phyloP scores from a whole-genome alignment of 64 coral and sea anemone genomes.

The Orbicella faveolata region DNA sequence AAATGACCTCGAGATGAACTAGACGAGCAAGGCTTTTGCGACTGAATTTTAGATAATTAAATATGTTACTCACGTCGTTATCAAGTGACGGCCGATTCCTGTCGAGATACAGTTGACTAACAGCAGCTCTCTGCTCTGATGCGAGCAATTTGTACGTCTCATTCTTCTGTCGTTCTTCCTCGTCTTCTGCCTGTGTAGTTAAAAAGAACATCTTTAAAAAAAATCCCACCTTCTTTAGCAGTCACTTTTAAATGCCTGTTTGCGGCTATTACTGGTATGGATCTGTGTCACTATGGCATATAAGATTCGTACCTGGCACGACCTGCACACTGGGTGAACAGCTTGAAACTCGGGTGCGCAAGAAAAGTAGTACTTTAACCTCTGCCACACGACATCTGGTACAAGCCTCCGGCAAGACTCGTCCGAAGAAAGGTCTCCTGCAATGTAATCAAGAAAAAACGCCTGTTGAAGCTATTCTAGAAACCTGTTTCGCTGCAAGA shows the following conservation, averaged over 20 bases:
- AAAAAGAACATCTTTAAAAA: background rate
- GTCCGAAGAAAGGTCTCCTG: conserved; percentile 69
- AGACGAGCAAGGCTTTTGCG: too few species aligned
- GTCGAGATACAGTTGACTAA: conserved; percentile 68
- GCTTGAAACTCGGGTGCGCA: conserved; percentile 57
- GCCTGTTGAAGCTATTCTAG: background rate
- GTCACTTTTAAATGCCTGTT: background rate
- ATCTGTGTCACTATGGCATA: background rate
- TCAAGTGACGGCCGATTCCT: conserved; percentile 76
- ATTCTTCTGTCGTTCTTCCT: conserved; percentile 67
- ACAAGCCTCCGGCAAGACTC: conserved; percentile 70
- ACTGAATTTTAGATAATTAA: background rate
- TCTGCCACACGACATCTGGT: conserved; percentile 74
- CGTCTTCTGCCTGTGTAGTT: conserved; percentile 52
- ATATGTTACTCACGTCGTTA: conserved; percentile 43
- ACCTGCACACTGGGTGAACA: conserved; percentile 50
- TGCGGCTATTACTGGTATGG: background rate
- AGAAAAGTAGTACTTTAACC: conserved; percentile 78
- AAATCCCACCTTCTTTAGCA: background rate
- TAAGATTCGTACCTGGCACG: conserved; percentile 67
- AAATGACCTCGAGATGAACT: too few species aligned
- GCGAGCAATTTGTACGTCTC: conserved; percentile 63
- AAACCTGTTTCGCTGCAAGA: background rate
- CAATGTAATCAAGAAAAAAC: background rate
- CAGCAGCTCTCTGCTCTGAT: conserved; percentile 63